These are phyloP conservation scores for Aporrectodea caliginosa DNA, from an alignment of 1,140 invertebrate species.

Conservation along the genomic window DNA sequence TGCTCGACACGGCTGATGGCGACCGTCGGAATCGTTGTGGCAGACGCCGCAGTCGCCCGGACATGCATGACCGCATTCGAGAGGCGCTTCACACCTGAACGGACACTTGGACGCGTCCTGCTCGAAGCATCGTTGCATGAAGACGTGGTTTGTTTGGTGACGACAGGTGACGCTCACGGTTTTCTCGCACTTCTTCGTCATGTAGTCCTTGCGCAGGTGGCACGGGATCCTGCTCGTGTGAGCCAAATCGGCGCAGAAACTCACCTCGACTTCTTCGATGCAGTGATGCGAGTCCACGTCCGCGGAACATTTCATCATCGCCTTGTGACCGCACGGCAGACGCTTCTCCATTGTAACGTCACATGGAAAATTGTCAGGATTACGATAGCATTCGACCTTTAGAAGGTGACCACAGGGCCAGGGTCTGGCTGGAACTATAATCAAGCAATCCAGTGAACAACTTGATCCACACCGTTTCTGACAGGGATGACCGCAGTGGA, in stretches of 20 bases:
- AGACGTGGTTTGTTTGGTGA: not conserved
- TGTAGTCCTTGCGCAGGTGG: not conserved
- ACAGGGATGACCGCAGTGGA: conserved; percentile 32
- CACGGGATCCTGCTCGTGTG: not conserved
- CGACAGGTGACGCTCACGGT: not conserved
- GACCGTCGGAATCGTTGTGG: conserved; percentile 57
- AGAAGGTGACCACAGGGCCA: conserved; percentile 18
- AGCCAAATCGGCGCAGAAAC: not conserved
- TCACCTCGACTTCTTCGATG: not conserved
- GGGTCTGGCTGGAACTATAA: not conserved
- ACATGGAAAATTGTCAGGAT: conserved; percentile 12
- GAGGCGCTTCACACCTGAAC: not conserved
- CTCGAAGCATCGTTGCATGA: conserved; percentile 17
- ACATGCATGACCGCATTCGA: conserved; percentile 21
- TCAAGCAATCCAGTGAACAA: not conserved
- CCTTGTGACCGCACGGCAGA: conserved; percentile 18
- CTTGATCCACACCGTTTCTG: conserved; percentile 7
- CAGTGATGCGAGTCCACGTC: not conserved
- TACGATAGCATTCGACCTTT: conserved; percentile 7
- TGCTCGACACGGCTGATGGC: conserved; percentile 54
- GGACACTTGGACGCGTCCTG: conserved; percentile 8
- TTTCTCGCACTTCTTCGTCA: conserved; percentile 8
- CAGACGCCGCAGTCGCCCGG: conserved; percentile 59
- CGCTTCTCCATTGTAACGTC: not conserved
- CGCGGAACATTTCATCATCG: conserved; percentile 8